Evolutionary conservation across 2,113 vertebrate genomes (phyloP), one percentile per base, ranked within the genome.

Genomic region (Periophthalmus modestus): DNA sequence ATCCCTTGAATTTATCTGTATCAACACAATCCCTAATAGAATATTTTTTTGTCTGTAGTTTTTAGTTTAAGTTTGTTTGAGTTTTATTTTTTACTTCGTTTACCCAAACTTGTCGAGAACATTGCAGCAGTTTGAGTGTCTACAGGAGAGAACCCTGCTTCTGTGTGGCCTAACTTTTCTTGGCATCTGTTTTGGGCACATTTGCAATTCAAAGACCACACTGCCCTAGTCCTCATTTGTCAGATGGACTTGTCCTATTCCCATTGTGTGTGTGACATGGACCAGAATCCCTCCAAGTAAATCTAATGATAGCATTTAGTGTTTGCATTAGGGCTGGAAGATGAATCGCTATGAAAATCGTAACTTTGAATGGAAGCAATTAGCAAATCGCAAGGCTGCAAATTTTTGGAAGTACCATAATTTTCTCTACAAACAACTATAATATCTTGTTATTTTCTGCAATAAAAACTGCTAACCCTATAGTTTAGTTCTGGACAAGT

Each of bases 171-270:
- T 18, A 10, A 33, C 18, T 65, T n/a, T n/a, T 65, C 16, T 12
- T 39, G 33, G 34, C 33, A 62, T 62, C 59, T 62, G 18, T 43
- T 65, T 21, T 65, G 62, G 18, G 19, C 62, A 39, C 62, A 65
- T 65, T 65, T 65, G 36, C 62, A 65, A 43, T n/a, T 65, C 34
- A 62, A 39, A 65, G 34, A 43, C 33, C n/a, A n/a, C 18, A 43
- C 15, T n/a, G 19, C 18, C 33, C 62, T 43, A 19, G 34, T 43
- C 18, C 62, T 65, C 34, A 39, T 65, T 65, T 65, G 16, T 43
- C 34, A 13, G 62, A 19, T 65, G 19, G 9, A 65, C 19, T n/a
- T 65, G 18, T 39, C 6, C 7, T 36, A 6, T 39, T 33, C 2
- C 23, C 24, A 33, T 4, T 63, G 61, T 33, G 58, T 12, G 1